Percentiles rank a stretch among this genome's conserved stretches.
These are phyloP conservation scores for Paedocypris micromegethes DNA, from an alignment of 2,797 vertebrate species.

Conservation along the genomic window DNA sequence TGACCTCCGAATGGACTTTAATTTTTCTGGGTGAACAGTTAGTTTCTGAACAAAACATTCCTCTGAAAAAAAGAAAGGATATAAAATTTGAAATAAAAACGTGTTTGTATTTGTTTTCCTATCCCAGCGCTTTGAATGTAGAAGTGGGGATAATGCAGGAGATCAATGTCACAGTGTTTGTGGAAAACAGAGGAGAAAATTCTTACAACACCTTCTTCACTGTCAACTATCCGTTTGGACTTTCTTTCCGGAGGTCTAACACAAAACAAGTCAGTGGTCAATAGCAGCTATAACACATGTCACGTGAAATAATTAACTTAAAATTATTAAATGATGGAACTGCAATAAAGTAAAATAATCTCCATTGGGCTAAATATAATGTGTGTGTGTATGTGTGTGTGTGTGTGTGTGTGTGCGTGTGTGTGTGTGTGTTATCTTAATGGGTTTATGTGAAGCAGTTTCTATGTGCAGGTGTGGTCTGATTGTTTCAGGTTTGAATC, in stretches of 20 bases:
- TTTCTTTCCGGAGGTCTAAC: constrained; percentile 71
- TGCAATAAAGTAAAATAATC: not conserved
- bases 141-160: constrained; percentile 70
- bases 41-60: not conserved
- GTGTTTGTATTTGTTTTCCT: not conserved
- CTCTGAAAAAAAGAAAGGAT: no score
- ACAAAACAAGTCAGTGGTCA: constrained; percentile 57
- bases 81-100: not conserved
- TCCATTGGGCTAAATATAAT: no score
- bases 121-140: constrained; percentile 54
- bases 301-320: no score
- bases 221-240: constrained; percentile 66
- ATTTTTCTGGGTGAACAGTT: constrained; percentile 55
- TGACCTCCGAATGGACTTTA: constrained; percentile 29
- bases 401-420: no score
- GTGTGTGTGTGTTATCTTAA: no score
- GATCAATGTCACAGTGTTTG: constrained; percentile 61
- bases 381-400: no score
- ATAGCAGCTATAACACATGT: no score
- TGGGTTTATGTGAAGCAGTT: no score
- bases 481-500: no score
- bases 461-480: no score
- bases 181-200: constrained; percentile 74
- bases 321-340: not conserved
- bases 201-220: constrained; percentile 68